A percentile compares a stretch with the other conserved stretches of the same genome.
Conservation (phyloP, 2,888 invertebrate genomes). For the Protonemura montana region DNA sequence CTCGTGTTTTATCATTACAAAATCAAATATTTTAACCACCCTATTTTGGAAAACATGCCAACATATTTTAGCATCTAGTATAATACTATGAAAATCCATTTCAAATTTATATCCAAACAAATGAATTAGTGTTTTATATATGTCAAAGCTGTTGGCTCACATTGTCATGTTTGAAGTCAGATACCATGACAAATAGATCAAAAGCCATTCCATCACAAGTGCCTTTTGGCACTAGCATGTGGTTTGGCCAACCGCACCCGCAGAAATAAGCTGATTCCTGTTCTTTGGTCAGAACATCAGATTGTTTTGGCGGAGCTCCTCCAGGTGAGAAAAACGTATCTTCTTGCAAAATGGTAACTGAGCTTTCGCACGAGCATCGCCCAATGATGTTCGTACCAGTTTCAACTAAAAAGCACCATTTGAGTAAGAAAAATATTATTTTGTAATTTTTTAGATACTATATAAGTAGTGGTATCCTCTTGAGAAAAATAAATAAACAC, state of each 20-base stretch:
- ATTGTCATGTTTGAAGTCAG: conserved; percentile 53
- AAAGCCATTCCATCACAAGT: conserved; percentile 54
- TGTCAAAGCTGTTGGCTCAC: conserved; percentile 48
- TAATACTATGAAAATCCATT: no score
- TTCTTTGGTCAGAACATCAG: background rate
- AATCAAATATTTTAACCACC: no score
- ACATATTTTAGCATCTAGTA: no score
- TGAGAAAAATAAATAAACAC: no score
- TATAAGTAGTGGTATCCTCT: no score
- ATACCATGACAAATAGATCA: conserved; percentile 54
- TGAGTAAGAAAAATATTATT: no score
- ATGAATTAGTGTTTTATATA: no score
- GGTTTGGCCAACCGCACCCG: conserved; percentile 76
- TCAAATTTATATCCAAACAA: no score
- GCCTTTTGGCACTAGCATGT: conserved; percentile 66
- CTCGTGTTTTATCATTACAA: no score
- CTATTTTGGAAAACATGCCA: no score
- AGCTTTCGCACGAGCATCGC: conserved; percentile 73
- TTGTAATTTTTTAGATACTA: no score
- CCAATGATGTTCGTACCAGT: conserved; percentile 73
- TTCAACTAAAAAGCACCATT: conserved; percentile 62
- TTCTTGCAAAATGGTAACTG: conserved; percentile 86
- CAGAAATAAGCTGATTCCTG: conserved; percentile 67
- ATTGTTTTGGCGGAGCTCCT: background rate
- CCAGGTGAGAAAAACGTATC: conserved; percentile 69